Conservation (phyloP, 2,797 vertebrate species). For the Myiothlypis coronata region DNA sequence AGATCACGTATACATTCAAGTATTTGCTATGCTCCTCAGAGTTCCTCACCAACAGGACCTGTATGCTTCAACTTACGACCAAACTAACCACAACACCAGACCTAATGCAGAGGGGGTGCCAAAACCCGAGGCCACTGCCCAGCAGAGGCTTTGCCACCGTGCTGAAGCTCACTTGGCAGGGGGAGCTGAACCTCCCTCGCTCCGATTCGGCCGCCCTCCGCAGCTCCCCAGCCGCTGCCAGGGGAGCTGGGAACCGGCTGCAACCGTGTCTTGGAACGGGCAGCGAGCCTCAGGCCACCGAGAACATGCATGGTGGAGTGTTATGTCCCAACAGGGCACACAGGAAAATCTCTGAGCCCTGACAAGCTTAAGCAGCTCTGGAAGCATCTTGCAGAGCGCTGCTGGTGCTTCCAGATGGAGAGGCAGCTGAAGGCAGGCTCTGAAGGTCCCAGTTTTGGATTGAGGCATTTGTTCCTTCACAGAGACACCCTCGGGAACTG, state of each 20-base stretch:
- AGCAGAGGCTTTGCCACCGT: background rate
- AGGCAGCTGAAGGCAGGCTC: background rate
- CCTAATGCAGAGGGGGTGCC: background rate
- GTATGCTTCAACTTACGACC: background rate
- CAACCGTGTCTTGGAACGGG: fast-evolving
- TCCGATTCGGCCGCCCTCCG: fast-evolving
- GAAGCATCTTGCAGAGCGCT: background rate
- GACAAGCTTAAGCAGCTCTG: background rate
- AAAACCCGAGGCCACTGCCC: background rate
- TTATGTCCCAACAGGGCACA: background rate
- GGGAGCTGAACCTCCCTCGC: background rate
- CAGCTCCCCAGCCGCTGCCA: background rate
- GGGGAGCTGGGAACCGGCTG: fast-evolving
- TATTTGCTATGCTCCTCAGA: background rate
- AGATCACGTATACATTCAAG: background rate
- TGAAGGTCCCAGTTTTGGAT: background rate
- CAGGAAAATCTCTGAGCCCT: background rate
- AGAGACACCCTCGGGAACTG: background rate
- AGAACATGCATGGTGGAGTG: fast-evolving
- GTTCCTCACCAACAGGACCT: background rate
- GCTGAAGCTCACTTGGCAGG: background rate
- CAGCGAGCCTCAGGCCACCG: background rate
- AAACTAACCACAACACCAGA: background rate
- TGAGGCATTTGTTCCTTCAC: background rate
- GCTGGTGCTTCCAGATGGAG: background rate